Evolutionary conservation across 1,140 invertebrate genomes (phyloP).

Genomic region (Chrysomallon squamiferum): DNA sequence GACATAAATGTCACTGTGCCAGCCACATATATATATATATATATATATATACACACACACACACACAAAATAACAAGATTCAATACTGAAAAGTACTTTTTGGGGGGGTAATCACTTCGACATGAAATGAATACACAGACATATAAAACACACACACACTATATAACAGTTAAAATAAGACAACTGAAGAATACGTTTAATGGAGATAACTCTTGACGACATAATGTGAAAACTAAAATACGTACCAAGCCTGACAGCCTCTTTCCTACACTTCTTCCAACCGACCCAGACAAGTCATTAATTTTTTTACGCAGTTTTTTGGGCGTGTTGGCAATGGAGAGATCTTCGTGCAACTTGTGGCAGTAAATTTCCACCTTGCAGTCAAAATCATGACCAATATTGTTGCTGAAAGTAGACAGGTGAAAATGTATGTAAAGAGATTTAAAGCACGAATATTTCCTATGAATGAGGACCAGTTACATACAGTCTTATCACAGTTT

Average conservation of each 20-base stretch:
- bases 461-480: not conserved
- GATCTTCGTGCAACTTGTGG: slow-evolving; percentile 73
- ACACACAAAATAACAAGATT: too few species aligned
- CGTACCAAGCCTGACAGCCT: slow-evolving; percentile 58
- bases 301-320: slow-evolving; percentile 74
- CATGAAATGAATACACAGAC: too few species aligned
- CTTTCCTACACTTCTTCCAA: slow-evolving; percentile 74
- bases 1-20: too few species aligned
- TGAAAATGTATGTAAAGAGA: too few species aligned
- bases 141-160: too few species aligned
- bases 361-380: slow-evolving; percentile 74
- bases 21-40: too few species aligned
- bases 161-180: too few species aligned
- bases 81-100: too few species aligned
- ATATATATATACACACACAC: too few species aligned
- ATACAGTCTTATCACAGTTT: not conserved
- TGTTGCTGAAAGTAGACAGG: slow-evolving; percentile 65
- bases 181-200: too few species aligned
- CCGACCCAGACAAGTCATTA: slow-evolving; percentile 69
- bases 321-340: slow-evolving; percentile 74
- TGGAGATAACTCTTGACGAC: not conserved
- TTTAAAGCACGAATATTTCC: not conserved
- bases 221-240: not conserved
- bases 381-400: slow-evolving; percentile 72
- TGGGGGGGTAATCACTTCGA: too few species aligned